Evolutionary conservation across 2,888 invertebrate genomes (phyloP), one percentile per base, ranked within the genome.

Genomic region (Scelioninae gen. 1): DNA sequence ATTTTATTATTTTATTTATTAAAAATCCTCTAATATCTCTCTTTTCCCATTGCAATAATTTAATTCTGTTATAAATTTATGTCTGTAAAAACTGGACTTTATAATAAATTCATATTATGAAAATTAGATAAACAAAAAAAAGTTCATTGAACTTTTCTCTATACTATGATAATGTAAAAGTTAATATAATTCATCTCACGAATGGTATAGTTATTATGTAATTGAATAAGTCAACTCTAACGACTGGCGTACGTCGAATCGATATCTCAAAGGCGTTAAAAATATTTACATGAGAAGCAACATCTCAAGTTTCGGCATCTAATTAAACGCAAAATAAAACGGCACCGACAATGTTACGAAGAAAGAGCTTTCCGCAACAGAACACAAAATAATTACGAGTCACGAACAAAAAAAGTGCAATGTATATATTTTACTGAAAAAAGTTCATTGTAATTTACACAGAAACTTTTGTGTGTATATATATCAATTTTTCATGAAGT

Each of bases 381-480:
- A 65, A 71, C 58, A 71, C 49, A 38, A 71, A 58, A 51, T 53
- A 72, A 60, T 49, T 72, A 62, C 23, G 16, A 43, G 43, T 34
- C 43, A 11, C 43, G 15, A 32, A 32, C 49, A 49, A 32, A 58
- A 60, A 62, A 40, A 62, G 62, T 53, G 43, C 51, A 51, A 31
- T 56, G 55, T 55, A 58, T n/a, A n/a, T 10, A 49, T 11, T 55
- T 13, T 8, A 31, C 65, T 51, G 65, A 47, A 68, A 55, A 53
- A 68, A 53, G 10, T 56, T 38, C 38, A 16, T 38, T 15, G 11
- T 23, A 47, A 65, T 51, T 51, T 38, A 10, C 16, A 29, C 5
- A 2, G 23, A n/a, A 49, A 6, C 38, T 10, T 38, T 38, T 38
- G 0, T 38, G 38, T 38, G 8, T 38, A 10, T 38, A 10, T 38